A percentile compares a stretch with the other conserved stretches of the same genome.
Evolutionary conservation across 2,113 vertebrate species (phyloP).

Genomic region (Meriones unguiculatus): DNA sequence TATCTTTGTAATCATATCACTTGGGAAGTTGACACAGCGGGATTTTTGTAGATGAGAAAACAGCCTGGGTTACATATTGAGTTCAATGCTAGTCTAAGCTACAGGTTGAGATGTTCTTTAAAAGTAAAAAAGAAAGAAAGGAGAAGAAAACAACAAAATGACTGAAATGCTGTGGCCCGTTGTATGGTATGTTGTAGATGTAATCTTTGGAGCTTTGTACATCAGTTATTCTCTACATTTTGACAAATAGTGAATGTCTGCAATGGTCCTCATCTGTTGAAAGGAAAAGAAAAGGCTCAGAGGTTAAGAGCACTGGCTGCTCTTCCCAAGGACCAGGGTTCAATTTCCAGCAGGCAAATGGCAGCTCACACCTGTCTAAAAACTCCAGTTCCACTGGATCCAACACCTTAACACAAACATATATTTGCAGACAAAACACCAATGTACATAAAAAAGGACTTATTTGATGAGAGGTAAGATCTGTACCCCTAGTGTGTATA

Average conservation of each 20-base stretch:
- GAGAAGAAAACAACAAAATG: neutral
- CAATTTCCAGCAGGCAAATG: no score
- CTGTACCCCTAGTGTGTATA: neutral
- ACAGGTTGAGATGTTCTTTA: no score
- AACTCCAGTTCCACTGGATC: no score
- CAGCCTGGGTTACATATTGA: neutral
- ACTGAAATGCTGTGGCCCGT: neutral
- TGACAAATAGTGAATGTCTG: neutral
- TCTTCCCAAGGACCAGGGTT: no score
- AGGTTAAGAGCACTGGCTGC: no score
- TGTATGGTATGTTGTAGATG: neutral
- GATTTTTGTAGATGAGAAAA: neutral
- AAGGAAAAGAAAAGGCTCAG: neutral
- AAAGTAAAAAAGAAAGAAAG: neutral
- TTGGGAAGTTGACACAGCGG: neutral
- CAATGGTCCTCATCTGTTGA: neutral
- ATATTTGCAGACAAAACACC: no score
- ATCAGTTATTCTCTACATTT: neutral
- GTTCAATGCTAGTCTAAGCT: neutral
- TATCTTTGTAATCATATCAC: neutral
- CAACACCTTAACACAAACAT: no score
- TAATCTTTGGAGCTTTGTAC: neutral
- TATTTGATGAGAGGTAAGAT: neutral
- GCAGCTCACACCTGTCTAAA: no score
- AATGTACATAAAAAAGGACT: no score